Percentiles rank a stretch among this genome's conserved stretches.
Evolutionary conservation across 2,888 invertebrate genomes (phyloP).

Genomic region (Drosophila sordidula): DNA sequence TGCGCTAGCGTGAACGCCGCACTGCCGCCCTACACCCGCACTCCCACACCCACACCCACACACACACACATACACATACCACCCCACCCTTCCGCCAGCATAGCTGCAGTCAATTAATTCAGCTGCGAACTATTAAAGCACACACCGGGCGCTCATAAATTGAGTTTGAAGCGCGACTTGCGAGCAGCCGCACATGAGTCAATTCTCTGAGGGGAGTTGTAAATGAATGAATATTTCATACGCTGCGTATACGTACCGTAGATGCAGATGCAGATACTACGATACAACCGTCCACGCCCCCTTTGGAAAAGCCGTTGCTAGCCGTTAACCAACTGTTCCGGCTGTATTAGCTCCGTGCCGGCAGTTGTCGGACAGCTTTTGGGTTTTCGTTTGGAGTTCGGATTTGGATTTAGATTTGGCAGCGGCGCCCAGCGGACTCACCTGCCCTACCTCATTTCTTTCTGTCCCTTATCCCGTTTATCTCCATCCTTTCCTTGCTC

Average conservation of each 20-base stretch:
- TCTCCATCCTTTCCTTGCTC: conserved; percentile 4
- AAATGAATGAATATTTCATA: conserved; percentile 81
- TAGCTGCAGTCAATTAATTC: conserved; percentile 78
- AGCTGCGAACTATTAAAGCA: conserved; percentile 80
- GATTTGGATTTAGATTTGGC: conserved; percentile 36
- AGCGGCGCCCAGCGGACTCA: conserved; percentile 22
- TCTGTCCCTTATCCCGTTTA: neutral
- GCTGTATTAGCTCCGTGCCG: conserved; percentile 58
- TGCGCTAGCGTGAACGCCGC: neutral
- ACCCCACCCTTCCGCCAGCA: neutral
- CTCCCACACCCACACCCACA: neutral
- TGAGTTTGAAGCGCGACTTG: conserved; percentile 70
- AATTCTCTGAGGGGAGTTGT: conserved; percentile 75
- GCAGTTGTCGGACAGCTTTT: conserved; percentile 51
- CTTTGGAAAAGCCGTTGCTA: conserved; percentile 18
- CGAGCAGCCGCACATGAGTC: conserved; percentile 62
- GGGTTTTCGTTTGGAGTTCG: conserved; percentile 20
- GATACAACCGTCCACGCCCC: neutral
- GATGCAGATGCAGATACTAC: conserved; percentile 44
- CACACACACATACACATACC: neutral
- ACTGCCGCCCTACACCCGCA: neutral
- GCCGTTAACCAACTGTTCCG: conserved; percentile 21
- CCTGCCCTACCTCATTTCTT: conserved; percentile 52
- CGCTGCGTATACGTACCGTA: conserved; percentile 52
- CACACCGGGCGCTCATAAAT: conserved; percentile 80